These are phyloP conservation scores for Ophion costatus DNA, from an alignment of 2,888 invertebrate species.

Conservation along the genomic window DNA sequence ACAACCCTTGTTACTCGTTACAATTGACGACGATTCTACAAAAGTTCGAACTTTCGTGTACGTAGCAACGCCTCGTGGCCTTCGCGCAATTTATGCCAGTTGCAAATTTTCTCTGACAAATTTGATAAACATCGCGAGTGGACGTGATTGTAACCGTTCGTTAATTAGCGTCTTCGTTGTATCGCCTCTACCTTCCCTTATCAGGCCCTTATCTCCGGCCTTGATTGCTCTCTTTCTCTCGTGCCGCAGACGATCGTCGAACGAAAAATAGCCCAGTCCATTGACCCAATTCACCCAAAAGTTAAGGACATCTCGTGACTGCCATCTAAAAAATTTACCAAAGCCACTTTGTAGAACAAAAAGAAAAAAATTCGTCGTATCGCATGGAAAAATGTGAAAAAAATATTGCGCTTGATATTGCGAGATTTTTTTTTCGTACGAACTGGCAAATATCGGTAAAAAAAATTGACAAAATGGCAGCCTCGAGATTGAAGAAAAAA, in stretches of 20 bases:
- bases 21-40: not conserved
- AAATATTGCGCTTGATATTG: not conserved
- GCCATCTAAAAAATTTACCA: not conserved
- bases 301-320: not conserved
- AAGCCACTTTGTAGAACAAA: not conserved
- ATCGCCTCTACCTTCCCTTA: not conserved
- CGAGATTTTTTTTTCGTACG: not conserved
- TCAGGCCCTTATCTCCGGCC: slow-evolving; percentile 32
- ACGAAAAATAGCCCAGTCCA: slow-evolving; percentile 8
- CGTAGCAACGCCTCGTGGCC: not conserved
- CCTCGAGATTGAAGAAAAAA: not conserved
- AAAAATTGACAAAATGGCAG: not conserved
- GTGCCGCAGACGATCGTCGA: not conserved
- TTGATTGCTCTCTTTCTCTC: slow-evolving; percentile 2
- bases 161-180: slow-evolving; percentile 7
- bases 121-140: not conserved
- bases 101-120: not conserved
- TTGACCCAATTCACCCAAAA: slow-evolving; percentile 6
- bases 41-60: not conserved
- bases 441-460: not conserved
- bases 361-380: not conserved
- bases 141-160: slow-evolving; percentile 7
- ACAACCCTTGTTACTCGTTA: not conserved
- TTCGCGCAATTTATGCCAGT: not conserved
- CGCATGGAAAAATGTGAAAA: not conserved